A percentile compares a stretch with the other conserved stretches of the same genome.
Evolutionary conservation across 2,113 vertebrate species (phyloP).

Genomic region (Anguilla rostrata): DNA sequence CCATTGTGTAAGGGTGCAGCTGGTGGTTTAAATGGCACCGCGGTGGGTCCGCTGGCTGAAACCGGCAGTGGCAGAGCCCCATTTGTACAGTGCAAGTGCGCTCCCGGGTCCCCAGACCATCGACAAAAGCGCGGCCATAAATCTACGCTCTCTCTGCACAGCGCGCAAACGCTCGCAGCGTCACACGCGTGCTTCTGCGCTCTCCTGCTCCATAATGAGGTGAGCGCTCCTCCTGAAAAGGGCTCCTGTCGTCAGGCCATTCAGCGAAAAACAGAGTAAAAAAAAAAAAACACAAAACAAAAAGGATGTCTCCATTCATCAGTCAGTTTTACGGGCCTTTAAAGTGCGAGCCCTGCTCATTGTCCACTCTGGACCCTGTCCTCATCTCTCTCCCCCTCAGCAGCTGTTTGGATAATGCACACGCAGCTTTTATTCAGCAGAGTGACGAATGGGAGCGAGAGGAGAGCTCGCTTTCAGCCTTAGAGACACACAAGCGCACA

Average conservation of each 20-base stretch:
- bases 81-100: neutral
- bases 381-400: slow-evolving; percentile 34
- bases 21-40: too few species aligned
- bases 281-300: slow-evolving; percentile 10
- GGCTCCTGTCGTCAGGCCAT: neutral
- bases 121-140: slow-evolving; percentile 21
- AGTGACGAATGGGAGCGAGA: slow-evolving; percentile 66
- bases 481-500: too few species aligned
- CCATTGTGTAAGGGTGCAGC: too few species aligned
- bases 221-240: neutral
- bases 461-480: slow-evolving; percentile 26
- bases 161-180: neutral
- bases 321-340: slow-evolving; percentile 63
- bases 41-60: too few species aligned
- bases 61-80: neutral
- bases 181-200: neutral
- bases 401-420: slow-evolving; percentile 70
- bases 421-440: slow-evolving; percentile 21
- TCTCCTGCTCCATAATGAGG: neutral
- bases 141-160: neutral
- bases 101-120: neutral
- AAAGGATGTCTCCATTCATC: slow-evolving; percentile 47
- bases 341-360: neutral
- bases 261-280: neutral
- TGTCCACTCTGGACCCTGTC: neutral